A percentile compares a stretch with the other conserved stretches of the same genome.
phyloP scores from a whole-genome alignment of 2,113 vertebrate species.

The Percina caprodes region DNA sequence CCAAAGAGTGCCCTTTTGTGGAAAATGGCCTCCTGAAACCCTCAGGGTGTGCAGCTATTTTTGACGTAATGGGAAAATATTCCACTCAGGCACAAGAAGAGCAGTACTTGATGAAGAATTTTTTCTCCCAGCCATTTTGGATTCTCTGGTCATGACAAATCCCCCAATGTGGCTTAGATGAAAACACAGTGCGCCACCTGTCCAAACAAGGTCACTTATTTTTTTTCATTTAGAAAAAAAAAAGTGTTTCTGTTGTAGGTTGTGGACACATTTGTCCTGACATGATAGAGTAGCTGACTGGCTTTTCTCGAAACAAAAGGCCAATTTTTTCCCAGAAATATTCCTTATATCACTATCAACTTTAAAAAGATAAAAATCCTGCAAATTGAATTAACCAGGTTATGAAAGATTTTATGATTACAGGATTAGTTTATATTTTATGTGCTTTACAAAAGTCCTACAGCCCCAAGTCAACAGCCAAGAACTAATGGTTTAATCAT shows the following conservation, averaged over 20 bases:
- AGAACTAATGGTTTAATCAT: neutral
- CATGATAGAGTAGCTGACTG: constrained; percentile 11
- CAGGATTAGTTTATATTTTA: neutral
- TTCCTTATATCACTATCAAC: neutral
- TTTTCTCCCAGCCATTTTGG: constrained; percentile 47
- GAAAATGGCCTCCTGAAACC: constrained; percentile 55
- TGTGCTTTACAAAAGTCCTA: neutral
- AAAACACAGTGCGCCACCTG: constrained; percentile 69
- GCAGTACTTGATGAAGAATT: constrained; percentile 41
- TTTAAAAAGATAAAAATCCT: constrained; percentile 6
- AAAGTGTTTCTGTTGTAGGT: constrained; percentile 25
- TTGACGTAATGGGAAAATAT: constrained; percentile 65
- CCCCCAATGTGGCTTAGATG: constrained; percentile 45
- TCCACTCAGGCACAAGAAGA: constrained; percentile 51
- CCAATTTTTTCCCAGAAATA: neutral
- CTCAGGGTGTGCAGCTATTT: constrained; percentile 37
- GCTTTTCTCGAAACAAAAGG: constrained; percentile 20
- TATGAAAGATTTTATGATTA: neutral
- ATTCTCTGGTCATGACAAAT: constrained; percentile 59
- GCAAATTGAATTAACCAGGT: neutral
- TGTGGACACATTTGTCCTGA: constrained; percentile 35
- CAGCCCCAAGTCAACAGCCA: neutral
- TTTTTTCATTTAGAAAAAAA: constrained; percentile 34
- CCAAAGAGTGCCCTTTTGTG: constrained; percentile 45
- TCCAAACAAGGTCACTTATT: constrained; percentile 66